Evolutionary conservation across 2,888 invertebrate species (phyloP).

Genomic region (Adelognathus sp.): DNA sequence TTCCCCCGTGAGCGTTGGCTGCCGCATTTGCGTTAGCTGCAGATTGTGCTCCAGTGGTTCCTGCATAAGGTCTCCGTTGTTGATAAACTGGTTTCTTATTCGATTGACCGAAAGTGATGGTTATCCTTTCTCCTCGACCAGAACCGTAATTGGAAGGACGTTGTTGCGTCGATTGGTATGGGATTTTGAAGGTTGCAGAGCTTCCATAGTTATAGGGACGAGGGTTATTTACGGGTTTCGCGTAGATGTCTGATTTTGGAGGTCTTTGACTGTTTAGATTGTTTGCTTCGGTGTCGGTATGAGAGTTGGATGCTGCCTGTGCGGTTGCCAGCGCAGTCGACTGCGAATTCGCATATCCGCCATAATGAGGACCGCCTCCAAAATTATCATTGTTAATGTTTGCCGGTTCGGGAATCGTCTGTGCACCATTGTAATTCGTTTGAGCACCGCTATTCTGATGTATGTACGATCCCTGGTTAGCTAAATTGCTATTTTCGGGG

Average conservation of each 20-base stretch:
- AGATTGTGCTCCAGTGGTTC: constrained; percentile 28
- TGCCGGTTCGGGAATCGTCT: background rate
- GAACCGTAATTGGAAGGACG: background rate
- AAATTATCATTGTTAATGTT: constrained; percentile 9
- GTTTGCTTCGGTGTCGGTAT: constrained; percentile 20
- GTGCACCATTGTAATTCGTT: background rate
- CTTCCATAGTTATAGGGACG: background rate
- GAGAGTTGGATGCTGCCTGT: constrained; percentile 39
- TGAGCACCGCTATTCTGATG: constrained; percentile 6
- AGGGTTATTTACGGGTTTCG: background rate
- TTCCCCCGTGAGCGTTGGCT: constrained; percentile 17
- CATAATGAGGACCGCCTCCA: constrained; percentile 20
- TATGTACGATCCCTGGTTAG: constrained; percentile 11
- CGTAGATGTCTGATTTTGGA: background rate
- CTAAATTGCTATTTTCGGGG: constrained; percentile 2
- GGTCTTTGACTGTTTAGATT: background rate
- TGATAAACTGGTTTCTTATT: constrained; percentile 40
- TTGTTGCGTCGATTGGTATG: constrained; percentile 7
- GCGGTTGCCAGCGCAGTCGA: constrained; percentile 35
- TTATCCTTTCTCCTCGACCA: constrained; percentile 31
- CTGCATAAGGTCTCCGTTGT: constrained; percentile 44
- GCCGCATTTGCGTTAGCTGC: constrained; percentile 22
- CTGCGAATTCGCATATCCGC: constrained; percentile 42
- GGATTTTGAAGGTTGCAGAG: constrained; percentile 5
- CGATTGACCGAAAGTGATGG: constrained; percentile 36